Evolutionary conservation across 2,888 invertebrate species (phyloP), one percentile per base, ranked within the genome.

Genomic region (Drosophila phalerata): DNA sequence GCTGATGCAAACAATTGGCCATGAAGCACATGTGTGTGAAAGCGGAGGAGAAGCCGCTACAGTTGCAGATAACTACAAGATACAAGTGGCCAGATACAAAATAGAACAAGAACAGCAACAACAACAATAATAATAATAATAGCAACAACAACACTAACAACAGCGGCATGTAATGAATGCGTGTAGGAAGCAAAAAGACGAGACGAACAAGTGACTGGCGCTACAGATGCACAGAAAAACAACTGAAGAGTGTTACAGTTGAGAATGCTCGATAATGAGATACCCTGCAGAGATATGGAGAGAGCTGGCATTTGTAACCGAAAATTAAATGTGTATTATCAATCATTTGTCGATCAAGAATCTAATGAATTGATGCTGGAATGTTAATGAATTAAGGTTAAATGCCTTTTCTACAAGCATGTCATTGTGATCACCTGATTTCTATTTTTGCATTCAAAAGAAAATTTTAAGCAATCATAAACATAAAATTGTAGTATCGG

Each of bases 81-180:
- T 79, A 74, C 83, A 88, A 85, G 81, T 77, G 77, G 88, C 83
- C 70, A 88, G 84, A 85, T 81, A 87, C 76, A 84, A 79, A 78
- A 76, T 77, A 72, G 77, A 80, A 80, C 80, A 72, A 70, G 51
- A 38, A 55, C 47, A 61, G 17, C 28, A 72, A 69, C 72, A 76
- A 48, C 52, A 74, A 69, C 64, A 53, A 25, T 22, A 68, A 58
- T 63, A 69, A 62, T 30, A 68, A 70, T 56, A 72, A 42, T 58
- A 8, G 8, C 0, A 28, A 8, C 28, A 28, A 6, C 28, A 28
- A 8, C 28, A 28, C 5, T 8, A 28, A 8, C 4, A 68, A 43
- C 58, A 56, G 51, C 51, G 55, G 28, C 53, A 57, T 65, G 62
- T 78, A 76, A 79, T 78, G 76, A 76, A 73, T 78, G 79, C 79